Evolutionary conservation across 2,888 invertebrate species (phyloP).

Genomic region (Teinopalpus imperialis): DNA sequence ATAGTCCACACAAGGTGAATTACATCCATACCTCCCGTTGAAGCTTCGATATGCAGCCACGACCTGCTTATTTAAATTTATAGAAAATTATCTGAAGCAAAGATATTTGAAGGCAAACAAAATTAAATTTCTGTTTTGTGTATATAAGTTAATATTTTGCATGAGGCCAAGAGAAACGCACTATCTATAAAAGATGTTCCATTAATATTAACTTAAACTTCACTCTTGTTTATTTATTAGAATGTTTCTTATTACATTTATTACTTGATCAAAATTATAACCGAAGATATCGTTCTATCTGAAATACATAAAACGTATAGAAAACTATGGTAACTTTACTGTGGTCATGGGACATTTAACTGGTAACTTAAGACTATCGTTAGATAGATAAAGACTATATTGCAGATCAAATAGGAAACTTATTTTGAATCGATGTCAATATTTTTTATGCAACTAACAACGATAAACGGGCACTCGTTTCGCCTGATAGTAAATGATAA

Average conservation of each 20-base stretch:
- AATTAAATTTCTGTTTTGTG: too few relatives aligned
- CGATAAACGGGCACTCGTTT: too few relatives aligned
- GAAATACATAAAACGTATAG: conserved; percentile 62
- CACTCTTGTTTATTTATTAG: conserved; percentile 34
- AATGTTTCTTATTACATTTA: conserved; percentile 40
- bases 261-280: conserved; percentile 68
- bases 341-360: conserved; percentile 39
- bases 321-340: conserved; percentile 54
- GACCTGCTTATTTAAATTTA: too few relatives aligned
- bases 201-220: conserved; percentile 31
- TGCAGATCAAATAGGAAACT: conserved; percentile 10
- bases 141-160: too few relatives aligned
- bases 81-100: too few relatives aligned
- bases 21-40: too few relatives aligned
- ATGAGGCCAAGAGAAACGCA: conserved; percentile 10
- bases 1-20: too few relatives aligned
- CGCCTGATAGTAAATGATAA: too few relatives aligned
- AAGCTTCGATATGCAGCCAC: too few relatives aligned
- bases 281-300: conserved; percentile 65
- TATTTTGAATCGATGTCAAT: too few relatives aligned
- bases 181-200: conserved; percentile 20
- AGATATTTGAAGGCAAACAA: too few relatives aligned
- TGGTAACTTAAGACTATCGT: conserved; percentile 3
- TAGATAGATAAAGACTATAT: conserved; percentile 16
- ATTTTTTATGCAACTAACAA: too few relatives aligned